Percentiles rank a stretch among this genome's conserved stretches.
Conservation (phyloP, 2,113 vertebrate species). For the Thunnus thynnus region DNA sequence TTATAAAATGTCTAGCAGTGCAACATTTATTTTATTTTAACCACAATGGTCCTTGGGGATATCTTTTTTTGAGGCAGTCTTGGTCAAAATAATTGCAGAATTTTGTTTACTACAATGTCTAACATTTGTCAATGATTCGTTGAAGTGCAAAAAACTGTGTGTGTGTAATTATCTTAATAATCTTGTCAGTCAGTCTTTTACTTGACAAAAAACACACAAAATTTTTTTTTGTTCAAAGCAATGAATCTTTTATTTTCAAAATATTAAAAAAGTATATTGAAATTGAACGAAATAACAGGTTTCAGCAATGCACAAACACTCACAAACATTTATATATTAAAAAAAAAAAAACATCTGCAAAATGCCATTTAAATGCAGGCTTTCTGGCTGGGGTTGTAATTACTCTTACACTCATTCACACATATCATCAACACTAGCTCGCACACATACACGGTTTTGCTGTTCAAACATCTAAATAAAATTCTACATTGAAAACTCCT, state of each 20-base stretch:
- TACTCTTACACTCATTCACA: not conserved
- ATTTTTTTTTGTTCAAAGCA: not conserved
- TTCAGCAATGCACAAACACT: not conserved
- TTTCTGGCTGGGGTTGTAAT: slow-evolving; percentile 1
- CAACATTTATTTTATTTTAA: not conserved
- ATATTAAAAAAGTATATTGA: not conserved
- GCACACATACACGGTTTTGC: not conserved
- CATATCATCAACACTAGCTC: not conserved
- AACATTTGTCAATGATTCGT: not conserved
- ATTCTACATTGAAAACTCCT: not conserved
- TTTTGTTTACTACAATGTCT: not conserved
- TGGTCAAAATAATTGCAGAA: no score
- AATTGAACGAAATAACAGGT: slow-evolving; percentile 6
- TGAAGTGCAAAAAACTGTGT: not conserved
- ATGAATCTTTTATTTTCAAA: slow-evolving; percentile 13
- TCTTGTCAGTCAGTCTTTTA: no score
- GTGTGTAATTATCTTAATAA: not conserved
- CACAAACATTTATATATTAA: slow-evolving; percentile 20
- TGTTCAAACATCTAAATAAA: not conserved
- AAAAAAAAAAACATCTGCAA: slow-evolving; percentile 24
- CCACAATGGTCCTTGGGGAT: no score
- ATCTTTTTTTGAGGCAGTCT: no score
- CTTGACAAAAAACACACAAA: not conserved
- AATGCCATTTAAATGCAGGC: not conserved
- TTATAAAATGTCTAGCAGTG: not conserved